Percentiles rank a stretch among this genome's conserved stretches.
These are phyloP conservation scores for Varecia variegata DNA, from an alignment of 2,797 vertebrate genomes.

Conservation along the genomic window DNA sequence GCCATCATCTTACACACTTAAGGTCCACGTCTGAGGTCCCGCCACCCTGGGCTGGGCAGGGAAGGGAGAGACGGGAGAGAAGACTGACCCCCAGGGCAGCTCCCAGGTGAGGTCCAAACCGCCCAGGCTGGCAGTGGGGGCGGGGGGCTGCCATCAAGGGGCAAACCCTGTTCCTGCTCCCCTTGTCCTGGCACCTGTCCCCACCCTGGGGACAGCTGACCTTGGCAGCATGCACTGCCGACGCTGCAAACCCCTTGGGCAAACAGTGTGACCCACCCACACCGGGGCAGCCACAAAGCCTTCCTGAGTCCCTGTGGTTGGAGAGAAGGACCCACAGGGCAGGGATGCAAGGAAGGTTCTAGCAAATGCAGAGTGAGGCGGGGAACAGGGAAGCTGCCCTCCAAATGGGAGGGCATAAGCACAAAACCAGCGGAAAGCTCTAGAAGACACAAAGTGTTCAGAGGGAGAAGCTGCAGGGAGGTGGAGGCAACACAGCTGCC, in stretches of 20 bases:
- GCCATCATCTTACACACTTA: too few relatives aligned
- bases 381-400: background rate
- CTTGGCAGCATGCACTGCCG: accelerated
- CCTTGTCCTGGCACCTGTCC: accelerated
- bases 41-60: accelerated
- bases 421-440: background rate
- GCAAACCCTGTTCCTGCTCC: accelerated
- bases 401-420: background rate
- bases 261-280: background rate
- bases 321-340: background rate
- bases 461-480: background rate
- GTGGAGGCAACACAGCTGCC: background rate
- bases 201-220: background rate
- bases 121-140: accelerated
- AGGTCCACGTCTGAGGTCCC: background rate
- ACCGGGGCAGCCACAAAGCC: background rate
- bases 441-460: background rate
- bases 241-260: accelerated
- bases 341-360: background rate
- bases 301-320: background rate
- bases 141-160: accelerated
- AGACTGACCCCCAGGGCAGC: background rate
- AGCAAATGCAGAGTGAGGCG: accelerated
- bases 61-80: background rate
- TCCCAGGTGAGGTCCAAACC: accelerated